phyloP scores from a whole-genome alignment of 2,888 invertebrate genomes.

The Podotricha telesiphe region DNA sequence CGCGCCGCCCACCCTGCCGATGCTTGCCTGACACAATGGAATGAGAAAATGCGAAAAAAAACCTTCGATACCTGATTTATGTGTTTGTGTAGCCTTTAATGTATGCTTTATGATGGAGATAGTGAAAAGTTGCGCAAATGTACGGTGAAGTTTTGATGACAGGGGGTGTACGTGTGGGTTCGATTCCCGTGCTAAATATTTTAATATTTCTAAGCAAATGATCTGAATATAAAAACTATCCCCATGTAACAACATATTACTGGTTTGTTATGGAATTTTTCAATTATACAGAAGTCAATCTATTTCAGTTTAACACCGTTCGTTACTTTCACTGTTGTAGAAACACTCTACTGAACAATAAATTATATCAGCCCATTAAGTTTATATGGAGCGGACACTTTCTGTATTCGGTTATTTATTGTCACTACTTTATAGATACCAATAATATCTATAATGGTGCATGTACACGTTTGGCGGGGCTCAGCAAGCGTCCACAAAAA shows the following conservation, averaged over 20 bases:
- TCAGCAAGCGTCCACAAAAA: too few relatives aligned
- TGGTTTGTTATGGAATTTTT: background rate
- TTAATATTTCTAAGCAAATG: background rate
- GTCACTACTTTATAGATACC: background rate
- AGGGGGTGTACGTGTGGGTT: background rate
- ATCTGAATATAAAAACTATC: too few relatives aligned
- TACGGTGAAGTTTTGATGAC: background rate
- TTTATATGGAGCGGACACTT: slow-evolving; percentile 6
- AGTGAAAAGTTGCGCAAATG: background rate
- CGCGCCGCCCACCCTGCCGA: slow-evolving; percentile 47
- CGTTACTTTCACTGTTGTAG: slow-evolving; percentile 4
- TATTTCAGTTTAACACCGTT: slow-evolving; percentile 1
- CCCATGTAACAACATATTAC: background rate
- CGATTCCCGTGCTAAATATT: background rate
- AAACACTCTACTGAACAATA: background rate
- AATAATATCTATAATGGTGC: background rate
- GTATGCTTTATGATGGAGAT: slow-evolving; percentile 33
- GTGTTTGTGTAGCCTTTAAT: slow-evolving; percentile 54
- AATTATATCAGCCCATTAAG: slow-evolving; percentile 11
- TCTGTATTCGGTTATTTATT: slow-evolving; percentile 12
- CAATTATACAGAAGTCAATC: background rate
- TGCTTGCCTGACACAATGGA: slow-evolving; percentile 68
- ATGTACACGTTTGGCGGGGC: too few relatives aligned
- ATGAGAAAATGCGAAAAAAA: slow-evolving; percentile 71
- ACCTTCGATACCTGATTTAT: slow-evolving; percentile 61